These are phyloP conservation scores for Hemicentrotus pulcherrimus DNA, from an alignment of 35 echinoderm and acorn worm species.

Conservation along the genomic window DNA sequence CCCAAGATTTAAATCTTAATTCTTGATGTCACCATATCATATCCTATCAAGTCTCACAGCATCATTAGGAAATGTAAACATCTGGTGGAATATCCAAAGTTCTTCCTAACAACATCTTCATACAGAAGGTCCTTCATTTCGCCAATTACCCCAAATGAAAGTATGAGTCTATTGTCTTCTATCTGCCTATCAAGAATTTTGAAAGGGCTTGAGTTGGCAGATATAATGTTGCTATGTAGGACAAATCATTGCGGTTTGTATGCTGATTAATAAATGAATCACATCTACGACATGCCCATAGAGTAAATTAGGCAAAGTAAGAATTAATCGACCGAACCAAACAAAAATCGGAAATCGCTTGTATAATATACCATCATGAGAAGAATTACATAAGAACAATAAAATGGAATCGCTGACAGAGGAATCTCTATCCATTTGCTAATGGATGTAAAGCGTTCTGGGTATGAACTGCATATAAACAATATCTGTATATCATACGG, in stretches of 20 bases:
- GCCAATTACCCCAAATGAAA: too few species aligned
- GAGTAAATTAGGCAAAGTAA: neutral
- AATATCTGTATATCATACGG: neutral
- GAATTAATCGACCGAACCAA: neutral
- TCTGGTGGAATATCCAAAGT: too few species aligned
- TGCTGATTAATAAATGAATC: neutral
- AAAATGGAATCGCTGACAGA: neutral
- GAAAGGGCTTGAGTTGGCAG: neutral
- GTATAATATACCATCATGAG: neutral
- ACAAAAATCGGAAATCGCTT: neutral
- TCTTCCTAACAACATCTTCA: too few species aligned
- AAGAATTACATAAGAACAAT: neutral
- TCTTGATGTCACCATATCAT: too few species aligned
- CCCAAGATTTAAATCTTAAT: too few species aligned
- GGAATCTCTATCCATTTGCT: neutral
- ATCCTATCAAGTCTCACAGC: too few species aligned
- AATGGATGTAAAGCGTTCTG: neutral
- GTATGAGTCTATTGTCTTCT: neutral
- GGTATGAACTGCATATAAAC: neutral
- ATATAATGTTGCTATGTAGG: too few species aligned
- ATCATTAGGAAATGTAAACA: too few species aligned
- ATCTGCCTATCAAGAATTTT: neutral
- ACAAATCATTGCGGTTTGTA: too few species aligned
- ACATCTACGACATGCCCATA: neutral
- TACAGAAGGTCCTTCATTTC: too few species aligned